Base-by-base conservation (phyloP, 2,113 vertebrate species). In the Pheucticus melanocephalus region DNA sequence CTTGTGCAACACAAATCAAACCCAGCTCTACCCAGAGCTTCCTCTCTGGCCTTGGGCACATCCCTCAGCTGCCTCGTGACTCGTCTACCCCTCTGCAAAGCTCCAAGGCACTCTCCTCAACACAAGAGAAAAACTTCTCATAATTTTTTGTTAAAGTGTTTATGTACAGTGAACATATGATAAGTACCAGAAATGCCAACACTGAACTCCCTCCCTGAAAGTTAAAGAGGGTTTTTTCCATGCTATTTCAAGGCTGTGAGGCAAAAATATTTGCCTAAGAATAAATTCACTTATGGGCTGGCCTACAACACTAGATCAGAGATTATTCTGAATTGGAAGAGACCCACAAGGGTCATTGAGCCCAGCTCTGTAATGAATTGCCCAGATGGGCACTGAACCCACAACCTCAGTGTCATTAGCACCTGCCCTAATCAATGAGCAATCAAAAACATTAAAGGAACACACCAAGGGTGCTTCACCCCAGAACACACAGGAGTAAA, bases 381-480 rank as follows among this genome's bases (percentile, higher is more conserved):
- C 9, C 63, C 45, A 44, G 2, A 15, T 4, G 9, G 45, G 51
- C 33, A n/a, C 2, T 53, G 54, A 45, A 7, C 8, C 33, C 54
- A 69, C 28, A 27, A 11, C 4, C 42, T 17, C 3, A 0, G 44
- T 0, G 0, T 8, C 33, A 23, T 5, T 0, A 28, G 54, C 33
- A 61, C 33, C 33, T 20, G 27, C 54, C 39, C 45, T 4, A 28
- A 45, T 27, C 54, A 15, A 15, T 2, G 27, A 45, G 45, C 63
- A 27, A 19, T 4, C 4, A 6, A 24, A 24, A 76, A 53, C 3
- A 2, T 6, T 6, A 18, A 11, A 78, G 19, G 21, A 86, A 44
- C n/a, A 56, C n/a, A 24, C 21, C 33, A n/a, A 20, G 33, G 31
- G 14, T 28, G 40, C 35, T 31, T 47, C 53, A 44, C 4, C 27